Evolutionary conservation across 2,888 invertebrate species (phyloP).

Genomic region (Drosophila heteroneura): DNA sequence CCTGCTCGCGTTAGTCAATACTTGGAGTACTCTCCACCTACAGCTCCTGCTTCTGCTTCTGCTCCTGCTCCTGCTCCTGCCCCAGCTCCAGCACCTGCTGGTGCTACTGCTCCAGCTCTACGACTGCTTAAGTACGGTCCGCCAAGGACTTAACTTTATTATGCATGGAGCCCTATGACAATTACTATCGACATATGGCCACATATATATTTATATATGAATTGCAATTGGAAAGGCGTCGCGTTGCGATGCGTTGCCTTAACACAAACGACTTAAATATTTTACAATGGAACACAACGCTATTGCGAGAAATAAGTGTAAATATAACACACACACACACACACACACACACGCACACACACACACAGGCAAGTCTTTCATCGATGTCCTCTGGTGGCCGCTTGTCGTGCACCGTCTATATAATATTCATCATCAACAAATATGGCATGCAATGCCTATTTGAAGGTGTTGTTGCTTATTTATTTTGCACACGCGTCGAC

Average conservation of each 20-base stretch:
- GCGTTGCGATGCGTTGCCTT: slow-evolving; percentile 42
- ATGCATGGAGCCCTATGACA: slow-evolving; percentile 35
- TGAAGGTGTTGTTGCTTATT: slow-evolving; percentile 53
- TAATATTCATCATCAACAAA: slow-evolving; percentile 74
- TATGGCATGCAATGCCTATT: slow-evolving; percentile 45
- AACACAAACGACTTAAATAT: slow-evolving; percentile 72
- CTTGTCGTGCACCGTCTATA: slow-evolving; percentile 48
- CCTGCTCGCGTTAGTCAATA: slow-evolving; percentile 57
- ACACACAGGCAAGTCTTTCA: neutral
- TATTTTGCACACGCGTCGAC: slow-evolving; percentile 50
- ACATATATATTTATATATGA: slow-evolving; percentile 21
- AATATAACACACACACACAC: neutral
- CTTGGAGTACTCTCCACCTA: neutral
- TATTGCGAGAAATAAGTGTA: slow-evolving; percentile 1
- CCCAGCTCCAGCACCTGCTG: slow-evolving; percentile 22
- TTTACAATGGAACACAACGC: slow-evolving; percentile 41
- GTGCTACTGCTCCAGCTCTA: slow-evolving; percentile 14
- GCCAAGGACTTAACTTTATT: slow-evolving; percentile 55
- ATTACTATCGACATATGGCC: slow-evolving; percentile 8
- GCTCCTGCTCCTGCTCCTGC: neutral
- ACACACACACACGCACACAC: neutral
- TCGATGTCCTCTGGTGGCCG: slow-evolving; percentile 30
- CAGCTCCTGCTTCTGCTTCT: slow-evolving; percentile 16
- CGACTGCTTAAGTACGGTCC: slow-evolving; percentile 46
- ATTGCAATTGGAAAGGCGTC: slow-evolving; percentile 39